These are phyloP conservation scores for Fragum fragum DNA, from an alignment of 2,888 invertebrate genomes.

Conservation along the genomic window DNA sequence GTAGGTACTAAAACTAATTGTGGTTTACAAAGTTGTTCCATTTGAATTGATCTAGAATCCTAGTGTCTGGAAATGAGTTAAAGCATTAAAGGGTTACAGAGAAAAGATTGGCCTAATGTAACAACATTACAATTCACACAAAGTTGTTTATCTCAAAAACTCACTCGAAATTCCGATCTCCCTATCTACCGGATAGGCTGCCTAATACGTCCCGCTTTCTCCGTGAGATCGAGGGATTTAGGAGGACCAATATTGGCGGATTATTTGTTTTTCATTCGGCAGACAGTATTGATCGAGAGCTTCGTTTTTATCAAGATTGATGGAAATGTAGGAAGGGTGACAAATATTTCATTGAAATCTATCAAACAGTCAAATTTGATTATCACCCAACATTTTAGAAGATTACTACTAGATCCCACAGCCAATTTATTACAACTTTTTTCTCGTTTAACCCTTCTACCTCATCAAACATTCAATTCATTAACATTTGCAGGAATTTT, in stretches of 20 bases:
- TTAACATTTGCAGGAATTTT: background rate
- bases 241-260: slow-evolving; percentile 39
- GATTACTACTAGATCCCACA: slow-evolving; percentile 20
- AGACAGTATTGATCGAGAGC: slow-evolving; percentile 46
- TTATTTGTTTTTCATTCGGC: slow-evolving; percentile 62
- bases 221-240: slow-evolving; percentile 38
- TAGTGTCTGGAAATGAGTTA: background rate
- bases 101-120: slow-evolving; percentile 27
- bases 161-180: slow-evolving; percentile 44
- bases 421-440: slow-evolving; percentile 26
- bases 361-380: slow-evolving; percentile 54
- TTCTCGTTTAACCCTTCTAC: slow-evolving; percentile 10
- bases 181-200: slow-evolving; percentile 42
- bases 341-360: slow-evolving; percentile 59
- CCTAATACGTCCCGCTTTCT: slow-evolving; percentile 44
- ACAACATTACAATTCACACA: slow-evolving; percentile 49
- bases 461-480: background rate
- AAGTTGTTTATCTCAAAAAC: slow-evolving; percentile 34
- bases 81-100: background rate
- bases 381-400: slow-evolving; percentile 39
- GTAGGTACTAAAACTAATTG: too few species aligned
- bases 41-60: background rate
- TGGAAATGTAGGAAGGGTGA: slow-evolving; percentile 45
- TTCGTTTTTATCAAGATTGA: slow-evolving; percentile 50
- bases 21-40: too few species aligned